A percentile compares a stretch with the other conserved stretches of the same genome.
Evolutionary conservation across 2,797 vertebrate species (phyloP).

Genomic region (Lithobates pipiens): DNA sequence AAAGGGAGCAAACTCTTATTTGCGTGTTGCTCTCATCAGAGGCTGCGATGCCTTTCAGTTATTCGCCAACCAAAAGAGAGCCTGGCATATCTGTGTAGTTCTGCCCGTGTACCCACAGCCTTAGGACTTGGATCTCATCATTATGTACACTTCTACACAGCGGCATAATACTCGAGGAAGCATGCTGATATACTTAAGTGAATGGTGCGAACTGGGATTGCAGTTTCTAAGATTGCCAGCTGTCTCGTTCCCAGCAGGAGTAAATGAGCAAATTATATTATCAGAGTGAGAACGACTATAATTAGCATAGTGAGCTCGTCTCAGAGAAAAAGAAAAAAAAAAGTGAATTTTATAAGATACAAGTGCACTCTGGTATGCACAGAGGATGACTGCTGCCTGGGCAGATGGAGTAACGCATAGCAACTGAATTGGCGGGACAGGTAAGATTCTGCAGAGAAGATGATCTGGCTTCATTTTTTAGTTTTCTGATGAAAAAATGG

Average conservation of each 20-base stretch:
- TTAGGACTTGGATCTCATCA: conserved; percentile 1
- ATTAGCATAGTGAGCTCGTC: neutral
- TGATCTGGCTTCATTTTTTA: too few species aligned
- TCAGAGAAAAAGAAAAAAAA: neutral
- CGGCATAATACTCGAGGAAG: neutral
- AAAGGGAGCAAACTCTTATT: neutral
- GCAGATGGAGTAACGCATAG: neutral
- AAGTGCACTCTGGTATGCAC: neutral
- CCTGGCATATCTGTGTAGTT: neutral
- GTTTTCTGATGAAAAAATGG: too few species aligned
- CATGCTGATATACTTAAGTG: conserved; percentile 3
- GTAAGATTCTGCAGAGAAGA: neutral
- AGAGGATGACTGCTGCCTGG: neutral
- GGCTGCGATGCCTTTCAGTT: neutral
- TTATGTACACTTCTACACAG: neutral
- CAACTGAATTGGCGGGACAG: neutral
- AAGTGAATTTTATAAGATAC: conserved; percentile 3
- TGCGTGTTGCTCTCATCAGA: neutral
- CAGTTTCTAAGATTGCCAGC: conserved; percentile 31
- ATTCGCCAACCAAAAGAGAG: neutral
- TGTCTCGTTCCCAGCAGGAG: conserved; percentile 33
- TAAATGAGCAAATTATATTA: conserved; percentile 27
- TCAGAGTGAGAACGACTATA: neutral
- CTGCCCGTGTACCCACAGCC: neutral
- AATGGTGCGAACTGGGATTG: conserved; percentile 1